phyloP scores from a whole-genome alignment of 2,113 vertebrate genomes.

The Alexandromys fortis region DNA sequence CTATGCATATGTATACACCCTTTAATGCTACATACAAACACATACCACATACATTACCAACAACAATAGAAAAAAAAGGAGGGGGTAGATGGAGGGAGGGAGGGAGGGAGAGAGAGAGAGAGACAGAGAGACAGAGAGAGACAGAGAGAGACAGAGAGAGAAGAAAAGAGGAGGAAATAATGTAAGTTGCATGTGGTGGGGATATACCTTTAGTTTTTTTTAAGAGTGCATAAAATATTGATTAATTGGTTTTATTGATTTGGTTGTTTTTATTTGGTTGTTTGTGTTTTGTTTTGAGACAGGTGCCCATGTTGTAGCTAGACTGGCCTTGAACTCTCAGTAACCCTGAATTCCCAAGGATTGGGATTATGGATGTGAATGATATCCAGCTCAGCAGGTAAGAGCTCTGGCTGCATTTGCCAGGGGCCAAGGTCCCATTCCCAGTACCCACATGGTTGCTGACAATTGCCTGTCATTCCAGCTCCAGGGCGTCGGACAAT shows the following conservation, averaged over 20 bases:
- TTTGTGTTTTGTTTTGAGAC: background rate
- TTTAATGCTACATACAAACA: background rate
- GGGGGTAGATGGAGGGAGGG: too few species aligned
- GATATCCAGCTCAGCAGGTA: background rate
- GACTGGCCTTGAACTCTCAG: background rate
- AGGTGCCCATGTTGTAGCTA: background rate
- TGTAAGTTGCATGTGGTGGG: background rate
- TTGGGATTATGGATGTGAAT: background rate
- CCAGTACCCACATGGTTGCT: background rate
- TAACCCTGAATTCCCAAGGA: background rate
- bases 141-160: background rate
- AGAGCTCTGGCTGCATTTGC: background rate
- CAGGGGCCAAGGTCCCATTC: background rate
- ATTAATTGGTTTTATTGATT: background rate
- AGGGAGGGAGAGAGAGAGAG: background rate
- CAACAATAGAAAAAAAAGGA: background rate
- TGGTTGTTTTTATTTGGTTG: background rate
- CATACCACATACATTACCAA: too few species aligned
- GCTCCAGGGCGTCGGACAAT: background rate
- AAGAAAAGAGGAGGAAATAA: background rate
- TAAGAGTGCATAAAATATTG: background rate
- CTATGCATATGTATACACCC: background rate
- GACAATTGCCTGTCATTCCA: background rate
- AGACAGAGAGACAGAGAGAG: too few species aligned
- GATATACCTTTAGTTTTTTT: background rate